Evolutionary conservation across 2,888 invertebrate species (phyloP).

Genomic region (Aricia artaxerxes): DNA sequence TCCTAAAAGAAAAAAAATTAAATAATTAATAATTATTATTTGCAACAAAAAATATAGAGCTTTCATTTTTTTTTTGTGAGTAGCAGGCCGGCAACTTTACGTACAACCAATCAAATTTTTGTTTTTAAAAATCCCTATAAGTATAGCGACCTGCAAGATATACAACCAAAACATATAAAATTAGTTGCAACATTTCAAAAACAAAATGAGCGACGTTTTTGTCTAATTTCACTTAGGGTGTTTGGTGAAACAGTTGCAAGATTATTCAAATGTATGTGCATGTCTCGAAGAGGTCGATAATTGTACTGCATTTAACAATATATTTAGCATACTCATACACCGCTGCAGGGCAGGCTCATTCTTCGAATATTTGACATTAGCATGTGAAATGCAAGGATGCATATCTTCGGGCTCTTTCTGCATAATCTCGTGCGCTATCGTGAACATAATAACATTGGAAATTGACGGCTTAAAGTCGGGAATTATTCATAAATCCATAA

Average conservation of each 20-base stretch:
- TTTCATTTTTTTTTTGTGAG: background rate
- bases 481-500: conserved; percentile 7
- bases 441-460: background rate
- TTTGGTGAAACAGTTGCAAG: conserved; percentile 26
- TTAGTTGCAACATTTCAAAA: too few relatives aligned
- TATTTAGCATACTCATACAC: conserved; percentile 18
- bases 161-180: too few relatives aligned
- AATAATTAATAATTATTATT: background rate
- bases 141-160: too few relatives aligned
- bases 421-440: conserved; percentile 42
- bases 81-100: background rate
- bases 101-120: too few relatives aligned
- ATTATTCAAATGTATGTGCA: conserved; percentile 30
- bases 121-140: too few relatives aligned
- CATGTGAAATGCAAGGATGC: conserved; percentile 62
- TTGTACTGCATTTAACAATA: conserved; percentile 29
- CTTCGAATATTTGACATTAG: conserved; percentile 54
- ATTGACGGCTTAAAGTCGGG: background rate
- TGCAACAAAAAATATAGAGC: background rate
- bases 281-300: conserved; percentile 30
- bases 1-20: background rate
- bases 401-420: conserved; percentile 52
- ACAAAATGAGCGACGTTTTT: background rate
- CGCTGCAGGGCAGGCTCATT: conserved; percentile 41
- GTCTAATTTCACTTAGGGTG: conserved; percentile 2